phyloP scores from a whole-genome alignment of 2,797 vertebrate species.

The Notoglanidium macrostoma region DNA sequence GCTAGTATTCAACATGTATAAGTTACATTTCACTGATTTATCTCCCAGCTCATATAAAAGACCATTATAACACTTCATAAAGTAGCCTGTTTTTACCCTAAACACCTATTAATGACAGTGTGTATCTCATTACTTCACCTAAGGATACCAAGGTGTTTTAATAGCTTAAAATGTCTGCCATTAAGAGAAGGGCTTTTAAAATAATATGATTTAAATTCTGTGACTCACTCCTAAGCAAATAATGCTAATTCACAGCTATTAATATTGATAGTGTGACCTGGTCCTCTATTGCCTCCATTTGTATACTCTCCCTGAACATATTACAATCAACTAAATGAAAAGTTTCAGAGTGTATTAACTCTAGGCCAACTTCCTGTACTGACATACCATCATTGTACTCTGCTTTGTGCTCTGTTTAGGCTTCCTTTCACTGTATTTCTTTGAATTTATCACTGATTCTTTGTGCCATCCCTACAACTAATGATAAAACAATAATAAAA shows the following conservation, averaged over 20 bases:
- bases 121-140: slow-evolving; percentile 1
- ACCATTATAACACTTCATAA: neutral
- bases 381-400: slow-evolving; percentile 67
- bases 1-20: neutral
- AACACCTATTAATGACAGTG: neutral
- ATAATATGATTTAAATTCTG: slow-evolving; percentile 8
- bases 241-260: slow-evolving; percentile 21
- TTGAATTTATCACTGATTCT: slow-evolving; percentile 74
- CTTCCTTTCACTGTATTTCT: slow-evolving; percentile 75
- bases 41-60: neutral
- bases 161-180: slow-evolving; percentile 18
- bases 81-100: neutral
- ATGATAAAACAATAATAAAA: slow-evolving; percentile 78
- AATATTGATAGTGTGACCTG: neutral
- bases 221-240: slow-evolving; percentile 9
- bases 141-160: slow-evolving; percentile 18
- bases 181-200: slow-evolving; percentile 38
- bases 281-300: slow-evolving; percentile 2
- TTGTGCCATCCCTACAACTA: slow-evolving; percentile 80
- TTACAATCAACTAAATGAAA: slow-evolving; percentile 5
- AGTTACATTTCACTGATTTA: neutral
- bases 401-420: slow-evolving; percentile 77
- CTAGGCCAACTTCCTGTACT: slow-evolving; percentile 54
- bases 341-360: slow-evolving; percentile 16
- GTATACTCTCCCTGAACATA: neutral